Evolutionary conservation across 2,888 invertebrate genomes (phyloP).

Genomic region (Nemapogon koenigi): DNA sequence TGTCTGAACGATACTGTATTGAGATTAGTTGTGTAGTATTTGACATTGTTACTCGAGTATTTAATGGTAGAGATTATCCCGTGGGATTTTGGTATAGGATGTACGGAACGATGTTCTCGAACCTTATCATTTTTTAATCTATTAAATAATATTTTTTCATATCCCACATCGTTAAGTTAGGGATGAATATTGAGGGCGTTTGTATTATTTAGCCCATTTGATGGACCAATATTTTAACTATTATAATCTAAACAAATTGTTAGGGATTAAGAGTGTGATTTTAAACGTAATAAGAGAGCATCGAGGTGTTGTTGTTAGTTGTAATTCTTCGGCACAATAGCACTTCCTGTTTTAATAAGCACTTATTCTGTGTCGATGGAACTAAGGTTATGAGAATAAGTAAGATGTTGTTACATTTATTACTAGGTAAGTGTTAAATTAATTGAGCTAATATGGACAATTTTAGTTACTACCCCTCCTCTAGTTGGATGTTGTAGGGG

Average conservation of each 20-base stretch:
- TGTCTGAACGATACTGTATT: slow-evolving; percentile 59
- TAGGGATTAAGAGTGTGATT: slow-evolving; percentile 66
- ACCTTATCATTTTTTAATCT: slow-evolving; percentile 62
- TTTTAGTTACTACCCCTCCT: slow-evolving; percentile 61
- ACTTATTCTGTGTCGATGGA: slow-evolving; percentile 65
- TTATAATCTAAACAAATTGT: slow-evolving; percentile 65
- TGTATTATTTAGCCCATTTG: slow-evolving; percentile 67
- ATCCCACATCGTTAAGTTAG: slow-evolving; percentile 64
- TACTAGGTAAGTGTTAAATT: slow-evolving; percentile 65
- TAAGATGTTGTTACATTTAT: slow-evolving; percentile 65
- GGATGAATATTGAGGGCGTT: slow-evolving; percentile 66
- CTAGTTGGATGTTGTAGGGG: slow-evolving; percentile 59
- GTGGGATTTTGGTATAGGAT: slow-evolving; percentile 43
- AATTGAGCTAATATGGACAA: slow-evolving; percentile 62
- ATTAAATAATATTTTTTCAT: slow-evolving; percentile 65
- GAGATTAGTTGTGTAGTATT: slow-evolving; percentile 63
- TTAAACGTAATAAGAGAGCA: slow-evolving; percentile 62
- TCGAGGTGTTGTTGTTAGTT: slow-evolving; percentile 64
- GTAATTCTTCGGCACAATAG: slow-evolving; percentile 64
- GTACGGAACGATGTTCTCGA: slow-evolving; percentile 52
- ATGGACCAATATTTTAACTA: slow-evolving; percentile 67
- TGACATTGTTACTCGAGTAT: slow-evolving; percentile 63
- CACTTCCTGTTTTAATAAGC: slow-evolving; percentile 66
- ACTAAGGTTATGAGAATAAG: slow-evolving; percentile 58
- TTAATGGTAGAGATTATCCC: slow-evolving; percentile 57